Percentiles rank a stretch among this genome's conserved stretches.
Evolutionary conservation across 2,797 vertebrate genomes (phyloP).

Genomic region (Falco peregrinus): DNA sequence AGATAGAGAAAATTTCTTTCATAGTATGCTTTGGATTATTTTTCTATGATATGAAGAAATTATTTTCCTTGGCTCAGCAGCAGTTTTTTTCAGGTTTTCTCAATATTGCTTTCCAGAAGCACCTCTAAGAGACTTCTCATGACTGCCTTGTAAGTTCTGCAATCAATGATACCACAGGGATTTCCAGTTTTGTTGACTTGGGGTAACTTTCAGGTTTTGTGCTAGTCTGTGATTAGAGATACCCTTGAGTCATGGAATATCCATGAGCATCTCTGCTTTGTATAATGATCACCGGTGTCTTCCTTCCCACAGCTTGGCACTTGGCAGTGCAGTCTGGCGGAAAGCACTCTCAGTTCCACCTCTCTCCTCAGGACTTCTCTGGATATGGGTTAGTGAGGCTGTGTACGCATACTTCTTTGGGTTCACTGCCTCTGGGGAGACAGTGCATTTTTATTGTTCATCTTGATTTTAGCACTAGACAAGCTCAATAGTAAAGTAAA

Average conservation of each 20-base stretch:
- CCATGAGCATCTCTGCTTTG: not conserved
- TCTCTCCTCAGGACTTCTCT: not conserved
- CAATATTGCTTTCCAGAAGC: not conserved
- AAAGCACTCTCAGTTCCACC: not conserved
- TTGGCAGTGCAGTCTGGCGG: not conserved
- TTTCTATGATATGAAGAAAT: not conserved
- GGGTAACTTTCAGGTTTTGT: not conserved
- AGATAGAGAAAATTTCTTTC: constrained; percentile 2
- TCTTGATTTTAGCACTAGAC: not conserved
- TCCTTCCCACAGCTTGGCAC: not conserved
- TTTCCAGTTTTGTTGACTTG: not conserved
- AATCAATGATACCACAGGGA: not conserved
- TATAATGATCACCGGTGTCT: not conserved
- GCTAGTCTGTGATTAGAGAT: not conserved
- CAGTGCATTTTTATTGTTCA: not conserved
- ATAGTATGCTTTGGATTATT: not conserved
- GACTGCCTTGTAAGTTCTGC: not conserved
- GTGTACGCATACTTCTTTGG: not conserved
- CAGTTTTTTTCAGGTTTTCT: not conserved
- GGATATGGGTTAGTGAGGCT: not conserved
- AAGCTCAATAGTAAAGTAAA: not conserved
- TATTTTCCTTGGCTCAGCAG: constrained; percentile 12
- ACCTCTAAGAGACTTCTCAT: not conserved
- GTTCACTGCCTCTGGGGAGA: not conserved
- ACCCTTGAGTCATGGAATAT: not conserved